Evolutionary conservation across 1,140 invertebrate genomes (phyloP).

Genomic region (Brachionus paranguensis): DNA sequence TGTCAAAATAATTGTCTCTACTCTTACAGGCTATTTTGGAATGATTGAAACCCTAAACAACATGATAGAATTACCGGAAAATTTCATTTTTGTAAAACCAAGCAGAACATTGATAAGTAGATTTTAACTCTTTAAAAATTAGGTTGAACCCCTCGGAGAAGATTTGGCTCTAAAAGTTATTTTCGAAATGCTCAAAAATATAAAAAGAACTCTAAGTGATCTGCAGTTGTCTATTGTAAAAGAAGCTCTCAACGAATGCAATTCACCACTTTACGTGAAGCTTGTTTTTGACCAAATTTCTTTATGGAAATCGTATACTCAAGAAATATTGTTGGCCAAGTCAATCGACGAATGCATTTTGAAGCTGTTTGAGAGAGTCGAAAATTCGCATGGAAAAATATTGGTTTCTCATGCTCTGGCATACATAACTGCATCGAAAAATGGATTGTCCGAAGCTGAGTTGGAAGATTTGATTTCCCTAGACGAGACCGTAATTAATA

Average conservation of each 20-base stretch:
- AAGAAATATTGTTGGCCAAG: constrained; percentile 80
- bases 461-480: constrained; percentile 87
- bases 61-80: constrained; percentile 81
- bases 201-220: constrained; percentile 72
- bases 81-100: constrained; percentile 75
- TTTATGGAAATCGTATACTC: constrained; percentile 90
- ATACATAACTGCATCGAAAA: constrained; percentile 86
- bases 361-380: constrained; percentile 88
- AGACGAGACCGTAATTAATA: constrained; percentile 69
- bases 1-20: constrained; percentile 78
- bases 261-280: constrained; percentile 92
- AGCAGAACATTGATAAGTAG: too few relatives aligned
- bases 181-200: constrained; percentile 11
- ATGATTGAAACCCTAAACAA: constrained; percentile 61
- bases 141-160: constrained; percentile 56
- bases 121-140: background rate
- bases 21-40: constrained; percentile 51
- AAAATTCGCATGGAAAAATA: constrained; percentile 78
- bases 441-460: constrained; percentile 84
- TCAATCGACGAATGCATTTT: constrained; percentile 96
- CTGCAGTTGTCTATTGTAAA: constrained; percentile 83
- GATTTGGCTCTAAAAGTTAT: constrained; percentile 69
- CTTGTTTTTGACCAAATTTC: constrained; percentile 80
- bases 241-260: constrained; percentile 82
- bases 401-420: constrained; percentile 86